Evolutionary conservation across 2,797 vertebrate genomes (phyloP).

Genomic region (Ptychobarbus kaznakovi): DNA sequence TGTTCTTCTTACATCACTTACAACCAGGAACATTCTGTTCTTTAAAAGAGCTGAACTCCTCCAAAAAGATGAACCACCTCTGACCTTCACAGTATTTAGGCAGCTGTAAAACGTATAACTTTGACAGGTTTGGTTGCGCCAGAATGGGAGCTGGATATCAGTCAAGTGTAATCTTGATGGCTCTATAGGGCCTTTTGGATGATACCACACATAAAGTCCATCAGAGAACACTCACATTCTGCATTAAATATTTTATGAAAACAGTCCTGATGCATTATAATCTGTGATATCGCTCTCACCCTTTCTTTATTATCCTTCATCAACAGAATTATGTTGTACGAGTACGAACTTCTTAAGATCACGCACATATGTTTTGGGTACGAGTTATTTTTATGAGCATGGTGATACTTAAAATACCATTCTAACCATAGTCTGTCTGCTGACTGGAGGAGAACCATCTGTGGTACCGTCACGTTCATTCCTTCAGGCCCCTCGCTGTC

Average conservation of each 20-base stretch:
- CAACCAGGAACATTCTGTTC: constrained; percentile 58
- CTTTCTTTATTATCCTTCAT: not conserved
- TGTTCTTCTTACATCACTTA: constrained; percentile 37
- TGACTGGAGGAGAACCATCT: constrained; percentile 43
- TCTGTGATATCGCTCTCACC: not conserved
- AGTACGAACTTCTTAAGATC: constrained; percentile 3
- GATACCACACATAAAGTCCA: constrained; percentile 19
- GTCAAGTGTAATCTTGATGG: not conserved
- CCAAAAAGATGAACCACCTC: constrained; percentile 44
- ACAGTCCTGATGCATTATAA: not conserved
- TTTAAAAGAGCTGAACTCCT: constrained; percentile 42
- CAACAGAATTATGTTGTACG: not conserved
- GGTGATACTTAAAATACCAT: constrained; percentile 49
- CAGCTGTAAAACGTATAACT: constrained; percentile 28
- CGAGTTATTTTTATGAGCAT: constrained; percentile 51
- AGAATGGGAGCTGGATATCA: constrained; percentile 13
- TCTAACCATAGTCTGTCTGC: constrained; percentile 51
- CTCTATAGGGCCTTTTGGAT: constrained; percentile 1
- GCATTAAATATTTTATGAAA: not conserved
- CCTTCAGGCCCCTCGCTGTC: constrained; percentile 43
- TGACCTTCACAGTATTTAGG: constrained; percentile 33
- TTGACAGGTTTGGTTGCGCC: constrained; percentile 32
- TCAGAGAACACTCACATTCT: not conserved
- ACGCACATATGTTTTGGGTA: constrained; percentile 45
- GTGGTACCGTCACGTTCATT: constrained; percentile 32